A percentile compares a stretch with the other conserved stretches of the same genome.
Conservation (phyloP, 2,888 invertebrate species). For the Notodonta dromedarius region DNA sequence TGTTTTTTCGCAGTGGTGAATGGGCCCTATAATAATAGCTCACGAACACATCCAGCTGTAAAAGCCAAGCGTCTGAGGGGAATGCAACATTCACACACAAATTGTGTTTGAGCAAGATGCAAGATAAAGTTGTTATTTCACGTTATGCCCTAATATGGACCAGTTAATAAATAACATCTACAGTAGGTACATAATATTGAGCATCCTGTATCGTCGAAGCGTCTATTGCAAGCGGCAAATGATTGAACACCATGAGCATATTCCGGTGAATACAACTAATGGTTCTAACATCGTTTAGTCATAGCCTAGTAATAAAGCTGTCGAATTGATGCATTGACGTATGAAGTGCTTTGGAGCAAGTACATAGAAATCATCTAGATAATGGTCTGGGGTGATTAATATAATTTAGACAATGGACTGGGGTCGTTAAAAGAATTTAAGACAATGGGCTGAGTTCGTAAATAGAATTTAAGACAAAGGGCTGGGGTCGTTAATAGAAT, state of each 20-base stretch:
- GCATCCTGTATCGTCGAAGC: constrained; percentile 38
- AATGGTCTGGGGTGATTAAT: too few relatives aligned
- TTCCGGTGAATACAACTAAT: constrained; percentile 53
- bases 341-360: background rate
- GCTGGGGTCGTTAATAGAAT: too few relatives aligned
- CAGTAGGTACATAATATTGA: constrained; percentile 36
- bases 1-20: too few relatives aligned
- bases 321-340: constrained; percentile 38
- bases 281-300: constrained; percentile 41
- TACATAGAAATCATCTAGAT: background rate
- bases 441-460: too few relatives aligned
- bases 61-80: background rate
- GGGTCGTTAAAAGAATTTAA: too few relatives aligned
- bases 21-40: too few relatives aligned
- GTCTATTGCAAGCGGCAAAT: constrained; percentile 49
- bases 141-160: constrained; percentile 20
- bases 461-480: too few relatives aligned
- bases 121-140: background rate
- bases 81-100: background rate
- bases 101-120: background rate
- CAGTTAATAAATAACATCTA: constrained; percentile 9
- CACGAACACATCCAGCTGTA: too few relatives aligned
- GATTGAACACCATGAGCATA: constrained; percentile 44
- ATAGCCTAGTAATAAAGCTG: constrained; percentile 62
- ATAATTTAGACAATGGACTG: too few relatives aligned